Percentiles rank a stretch among this genome's conserved stretches.
Conservation (phyloP, 2,113 vertebrate genomes). For the Ctenodactylus gundi region DNA sequence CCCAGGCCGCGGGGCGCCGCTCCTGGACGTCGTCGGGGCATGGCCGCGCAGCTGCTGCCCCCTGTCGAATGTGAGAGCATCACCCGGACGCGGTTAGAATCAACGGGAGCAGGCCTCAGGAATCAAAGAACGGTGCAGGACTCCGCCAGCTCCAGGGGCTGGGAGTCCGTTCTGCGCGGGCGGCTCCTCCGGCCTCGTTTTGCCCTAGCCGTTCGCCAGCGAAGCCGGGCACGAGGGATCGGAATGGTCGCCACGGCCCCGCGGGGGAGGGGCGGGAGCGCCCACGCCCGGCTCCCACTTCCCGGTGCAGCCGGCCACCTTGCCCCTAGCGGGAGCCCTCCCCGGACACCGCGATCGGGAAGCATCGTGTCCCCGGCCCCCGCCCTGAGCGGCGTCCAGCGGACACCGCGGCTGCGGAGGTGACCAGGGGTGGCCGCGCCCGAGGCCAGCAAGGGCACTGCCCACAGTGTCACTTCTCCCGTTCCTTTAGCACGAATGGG, state of each 20-base stretch:
- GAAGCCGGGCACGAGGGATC: not conserved
- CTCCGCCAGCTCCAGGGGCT: too few relatives aligned
- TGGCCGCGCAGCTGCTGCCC: conserved; percentile 64
- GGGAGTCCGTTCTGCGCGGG: not conserved
- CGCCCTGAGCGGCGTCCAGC: not conserved
- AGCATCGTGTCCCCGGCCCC: too few relatives aligned
- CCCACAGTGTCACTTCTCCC: not conserved
- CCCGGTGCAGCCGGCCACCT: not conserved
- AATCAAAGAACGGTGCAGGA: conserved; percentile 28
- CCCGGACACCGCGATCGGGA: too few relatives aligned
- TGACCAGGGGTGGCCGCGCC: not conserved
- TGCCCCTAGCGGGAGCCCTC: too few relatives aligned
- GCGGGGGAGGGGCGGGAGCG: too few relatives aligned
- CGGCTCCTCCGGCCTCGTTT: not conserved
- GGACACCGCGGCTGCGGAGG: not conserved
- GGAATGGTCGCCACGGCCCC: not conserved
- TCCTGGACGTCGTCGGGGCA: not conserved
- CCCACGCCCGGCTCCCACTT: too few relatives aligned
- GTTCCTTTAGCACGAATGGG: not conserved
- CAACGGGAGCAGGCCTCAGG: conserved; percentile 38
- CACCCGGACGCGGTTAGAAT: not conserved
- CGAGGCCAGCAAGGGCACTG: not conserved
- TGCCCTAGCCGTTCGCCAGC: not conserved
- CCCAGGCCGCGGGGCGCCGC: not conserved
- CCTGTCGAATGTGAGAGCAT: conserved; percentile 50